Base-by-base conservation (phyloP, 2,113 vertebrate genomes). In the Microcebus lehilahytsara region DNA sequence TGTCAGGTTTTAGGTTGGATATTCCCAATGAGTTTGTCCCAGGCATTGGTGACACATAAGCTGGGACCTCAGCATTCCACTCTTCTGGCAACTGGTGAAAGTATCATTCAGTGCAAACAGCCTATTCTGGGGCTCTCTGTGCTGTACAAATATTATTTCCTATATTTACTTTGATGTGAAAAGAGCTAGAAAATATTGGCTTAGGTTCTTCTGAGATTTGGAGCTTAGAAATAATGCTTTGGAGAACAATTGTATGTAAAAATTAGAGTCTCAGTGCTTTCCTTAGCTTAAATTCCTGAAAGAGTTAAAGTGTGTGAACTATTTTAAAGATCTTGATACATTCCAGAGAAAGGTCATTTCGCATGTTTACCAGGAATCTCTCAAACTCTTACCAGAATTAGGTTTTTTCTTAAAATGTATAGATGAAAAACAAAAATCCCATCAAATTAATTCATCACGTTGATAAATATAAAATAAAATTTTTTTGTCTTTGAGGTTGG, bases 161-260 rank as follows among this genome's bases (percentile, higher is more conserved):
- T 90, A 2, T 67, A 60, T 93, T 91, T 74, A 25, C 66, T 94
- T 96, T 46, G 7, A 62, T 86, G 69, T 94, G 88, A 46, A 86
- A 95, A 78, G 23, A 7, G 3, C 25, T 95, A 40, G 19, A 20
- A 96, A 92, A 74, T 30, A 79, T 22, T 83, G 27, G 14, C 62
- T 58, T 72, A 27, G 34, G 11, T 86, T 62, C 34, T 78, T 84
- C 58, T 74, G n/a, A 89, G 49, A 80, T 87, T 87, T 79, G 3
- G 13, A 32, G 20, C 27, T 77, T 80, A 64, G 11, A 62, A 16
- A 5, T 58, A 96, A 58, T 71, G 64, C 49, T 64, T 85, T 74
- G 46, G 53, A 93, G 71, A 92, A 56, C 37, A 91, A 46, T 3
- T 66, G 30, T 87, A 34, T 9, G 42, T 19, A 80, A 85, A 80